Evolutionary conservation across 1,140 invertebrate genomes (phyloP).

Genomic region (Bombus vancouverensis): DNA sequence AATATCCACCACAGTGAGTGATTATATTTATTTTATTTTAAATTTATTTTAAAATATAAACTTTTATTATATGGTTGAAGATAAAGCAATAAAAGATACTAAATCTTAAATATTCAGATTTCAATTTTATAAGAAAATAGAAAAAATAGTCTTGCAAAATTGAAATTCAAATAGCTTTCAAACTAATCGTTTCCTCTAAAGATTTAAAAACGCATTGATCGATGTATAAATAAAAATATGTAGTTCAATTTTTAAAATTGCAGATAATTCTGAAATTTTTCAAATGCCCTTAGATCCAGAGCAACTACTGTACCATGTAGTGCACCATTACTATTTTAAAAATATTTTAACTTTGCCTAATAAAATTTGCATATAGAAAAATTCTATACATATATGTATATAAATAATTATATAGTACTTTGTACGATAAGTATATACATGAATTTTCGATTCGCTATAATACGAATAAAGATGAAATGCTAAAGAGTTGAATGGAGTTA

Average conservation of each 20-base stretch:
- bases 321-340: not conserved
- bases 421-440: not conserved
- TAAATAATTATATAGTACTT: too few relatives aligned
- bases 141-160: too few relatives aligned
- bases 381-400: not conserved
- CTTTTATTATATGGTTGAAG: too few relatives aligned
- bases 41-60: not conserved
- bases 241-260: not conserved
- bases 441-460: too few relatives aligned
- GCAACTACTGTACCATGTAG: not conserved
- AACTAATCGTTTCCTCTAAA: not conserved
- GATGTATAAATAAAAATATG: not conserved
- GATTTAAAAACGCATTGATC: not conserved
- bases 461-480: too few relatives aligned
- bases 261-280: not conserved
- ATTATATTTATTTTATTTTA: not conserved
- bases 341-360: not conserved
- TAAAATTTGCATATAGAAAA: not conserved
- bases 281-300: too few relatives aligned
- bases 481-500: too few relatives aligned
- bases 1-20: too few relatives aligned
- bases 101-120: not conserved
- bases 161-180: not conserved
- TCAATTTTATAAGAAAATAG: not conserved
- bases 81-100: not conserved